Evolutionary conservation across 2,888 invertebrate genomes (phyloP).

Genomic region (Darwinula stevensoni): DNA sequence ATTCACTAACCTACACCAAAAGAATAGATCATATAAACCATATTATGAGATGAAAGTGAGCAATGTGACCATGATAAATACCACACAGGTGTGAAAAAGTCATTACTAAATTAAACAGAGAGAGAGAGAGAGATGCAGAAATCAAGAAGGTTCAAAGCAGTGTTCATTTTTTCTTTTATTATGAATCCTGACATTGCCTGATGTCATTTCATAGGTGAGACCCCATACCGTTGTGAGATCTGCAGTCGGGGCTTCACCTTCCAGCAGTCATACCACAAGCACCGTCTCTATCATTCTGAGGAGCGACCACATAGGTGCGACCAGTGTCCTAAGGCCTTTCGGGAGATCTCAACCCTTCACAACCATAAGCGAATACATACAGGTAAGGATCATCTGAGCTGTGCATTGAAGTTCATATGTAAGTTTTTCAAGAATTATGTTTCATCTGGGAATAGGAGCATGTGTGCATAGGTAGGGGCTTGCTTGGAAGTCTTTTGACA

Average conservation of each 20-base stretch:
- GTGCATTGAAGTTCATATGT: too few species aligned
- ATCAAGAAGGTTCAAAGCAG: background rate
- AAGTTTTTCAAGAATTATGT: too few species aligned
- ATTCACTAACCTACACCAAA: too few species aligned
- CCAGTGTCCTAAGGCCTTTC: conserved; percentile 51
- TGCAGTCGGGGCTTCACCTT: conserved; percentile 63
- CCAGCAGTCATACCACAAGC: conserved; percentile 67
- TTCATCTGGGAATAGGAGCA: too few species aligned
- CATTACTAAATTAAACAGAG: too few species aligned
- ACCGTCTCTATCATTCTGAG: conserved; percentile 53
- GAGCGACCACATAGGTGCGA: conserved; percentile 46
- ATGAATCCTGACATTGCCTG: background rate
- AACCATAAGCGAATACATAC: conserved; percentile 57
- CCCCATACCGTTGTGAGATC: conserved; percentile 49
- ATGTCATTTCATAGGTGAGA: conserved; percentile 30
- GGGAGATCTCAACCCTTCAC: conserved; percentile 54
- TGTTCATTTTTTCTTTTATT: background rate
- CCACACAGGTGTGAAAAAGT: too few species aligned
- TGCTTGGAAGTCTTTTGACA: too few species aligned
- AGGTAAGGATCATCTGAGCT: conserved; percentile 58
- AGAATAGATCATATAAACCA: too few species aligned
- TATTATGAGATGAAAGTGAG: too few species aligned
- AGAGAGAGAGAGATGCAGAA: too few species aligned
- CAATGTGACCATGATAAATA: too few species aligned
- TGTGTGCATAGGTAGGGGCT: too few species aligned